These are phyloP conservation scores for Eleutherodactylus coqui DNA, from an alignment of 2,797 vertebrate species.

Conservation along the genomic window DNA sequence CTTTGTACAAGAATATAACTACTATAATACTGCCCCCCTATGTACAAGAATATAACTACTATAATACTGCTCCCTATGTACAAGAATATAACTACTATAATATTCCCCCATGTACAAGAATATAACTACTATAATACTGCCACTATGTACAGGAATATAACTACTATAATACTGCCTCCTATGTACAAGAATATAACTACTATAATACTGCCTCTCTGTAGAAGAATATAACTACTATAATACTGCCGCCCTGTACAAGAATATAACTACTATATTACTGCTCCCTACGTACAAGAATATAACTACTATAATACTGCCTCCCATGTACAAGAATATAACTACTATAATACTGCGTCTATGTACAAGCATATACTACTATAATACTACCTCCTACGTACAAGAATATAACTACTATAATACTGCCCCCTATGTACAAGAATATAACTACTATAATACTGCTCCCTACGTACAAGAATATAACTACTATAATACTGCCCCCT, in stretches of 20 bases:
- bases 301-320: background rate
- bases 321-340: conserved; percentile 3
- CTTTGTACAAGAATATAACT: too few species aligned
- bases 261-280: conserved; percentile 10
- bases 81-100: conserved; percentile 7
- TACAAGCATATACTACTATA: conserved; percentile 2
- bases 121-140: conserved; percentile 7
- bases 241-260: background rate
- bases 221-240: conserved; percentile 19
- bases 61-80: background rate
- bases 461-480: background rate
- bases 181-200: conserved; percentile 18
- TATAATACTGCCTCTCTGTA: background rate
- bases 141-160: background rate
- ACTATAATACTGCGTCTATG: background rate
- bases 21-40: too few species aligned
- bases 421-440: background rate
- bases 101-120: background rate
- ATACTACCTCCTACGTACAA: background rate
- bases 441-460: background rate
- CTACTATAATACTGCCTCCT: conserved; percentile 1
- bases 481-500: background rate
- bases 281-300: background rate
- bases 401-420: background rate
- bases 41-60: conserved; percentile 15